Percentiles rank a stretch among this genome's conserved stretches.
Conservation (phyloP, 2,888 invertebrate genomes). For the Spodoptera picta region DNA sequence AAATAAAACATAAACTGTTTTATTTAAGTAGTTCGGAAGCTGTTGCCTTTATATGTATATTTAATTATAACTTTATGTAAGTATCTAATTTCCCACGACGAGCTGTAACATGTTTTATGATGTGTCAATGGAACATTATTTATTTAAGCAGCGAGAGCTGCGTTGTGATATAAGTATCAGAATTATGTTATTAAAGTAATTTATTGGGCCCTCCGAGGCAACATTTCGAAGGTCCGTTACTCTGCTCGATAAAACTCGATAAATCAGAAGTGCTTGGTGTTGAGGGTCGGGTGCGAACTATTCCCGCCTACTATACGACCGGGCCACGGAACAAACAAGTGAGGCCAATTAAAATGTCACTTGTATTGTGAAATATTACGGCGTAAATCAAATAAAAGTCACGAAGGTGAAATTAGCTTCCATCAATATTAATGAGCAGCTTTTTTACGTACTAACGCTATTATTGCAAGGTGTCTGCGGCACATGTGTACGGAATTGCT, state of each 20-base stretch:
- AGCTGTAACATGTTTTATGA: slow-evolving; percentile 38
- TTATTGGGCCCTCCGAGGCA: slow-evolving; percentile 41
- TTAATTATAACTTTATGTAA: slow-evolving; percentile 45
- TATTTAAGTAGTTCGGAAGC: slow-evolving; percentile 32
- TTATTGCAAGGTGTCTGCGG: slow-evolving; percentile 32
- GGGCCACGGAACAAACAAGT: slow-evolving; percentile 48
- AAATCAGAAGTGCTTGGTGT: slow-evolving; percentile 38
- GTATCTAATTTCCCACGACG: slow-evolving; percentile 31
- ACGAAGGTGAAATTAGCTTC: slow-evolving; percentile 56
- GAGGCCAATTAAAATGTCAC: slow-evolving; percentile 59
- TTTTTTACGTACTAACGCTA: slow-evolving; percentile 47
- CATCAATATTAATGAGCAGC: slow-evolving; percentile 54
- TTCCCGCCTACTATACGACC: slow-evolving; percentile 39
- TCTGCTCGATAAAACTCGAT: slow-evolving; percentile 45
- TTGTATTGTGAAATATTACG: slow-evolving; percentile 57
- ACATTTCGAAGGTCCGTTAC: slow-evolving; percentile 42
- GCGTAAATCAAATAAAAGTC: slow-evolving; percentile 58
- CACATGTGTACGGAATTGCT: slow-evolving; percentile 42
- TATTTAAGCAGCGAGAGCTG: slow-evolving; percentile 42
- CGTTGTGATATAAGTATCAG: slow-evolving; percentile 20
- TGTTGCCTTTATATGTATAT: slow-evolving; percentile 20
- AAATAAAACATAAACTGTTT: slow-evolving; percentile 9
- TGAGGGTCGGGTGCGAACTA: slow-evolving; percentile 29
- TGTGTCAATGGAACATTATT: slow-evolving; percentile 33
- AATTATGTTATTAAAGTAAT: slow-evolving; percentile 59